Evolutionary conservation across 2,888 invertebrate species (phyloP), one percentile per base, ranked within the genome.

Genomic region (Thera obeliscata): DNA sequence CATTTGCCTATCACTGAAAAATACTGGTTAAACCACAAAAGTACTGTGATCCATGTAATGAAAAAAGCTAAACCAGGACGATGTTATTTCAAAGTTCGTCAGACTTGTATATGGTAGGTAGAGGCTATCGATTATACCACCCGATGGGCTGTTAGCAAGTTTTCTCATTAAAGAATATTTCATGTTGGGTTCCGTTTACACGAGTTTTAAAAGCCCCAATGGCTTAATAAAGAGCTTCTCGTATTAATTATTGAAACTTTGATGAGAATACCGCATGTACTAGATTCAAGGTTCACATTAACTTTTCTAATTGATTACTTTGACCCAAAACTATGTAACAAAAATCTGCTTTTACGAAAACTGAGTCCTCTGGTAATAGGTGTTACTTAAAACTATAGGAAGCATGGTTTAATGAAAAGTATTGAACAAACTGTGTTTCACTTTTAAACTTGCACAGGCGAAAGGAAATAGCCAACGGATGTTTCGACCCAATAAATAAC

Each of bases 401-500:
- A 60, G 66, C 62, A 62, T 63, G 55, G 43, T 59, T 48, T 33
- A 58, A 50, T 61, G 22, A n/a, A 61, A 58, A 49, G 50, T 61
- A 70, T 68, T 54, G 69, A 66, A 66, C 58, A 49, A 49, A 55
- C 46, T 54, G 54, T 46, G 49, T 66, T 49, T 54, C 38, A 49
- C 35, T 67, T 63, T 22, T 48, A 50, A 62, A 63, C 5, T 48
- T 56, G 2, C 7, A 6, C 5, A 46, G 11, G 41, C 12, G 49
- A 63, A 62, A 43, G 38, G 61, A 59, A 69, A 70, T 68, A 48
- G 38, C 52, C 46, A 54, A 59, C 73, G 73, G 73, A 72, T 69
- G 70, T 72, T 54, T 64, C 67, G 66, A 67, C 73, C 70, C 64
- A 69, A 63, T 71, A 41, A 64, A 48, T 54, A 5, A 65, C n/a